Base-by-base conservation (phyloP, 2,888 invertebrate genomes). In the Candidula unifasciata region DNA sequence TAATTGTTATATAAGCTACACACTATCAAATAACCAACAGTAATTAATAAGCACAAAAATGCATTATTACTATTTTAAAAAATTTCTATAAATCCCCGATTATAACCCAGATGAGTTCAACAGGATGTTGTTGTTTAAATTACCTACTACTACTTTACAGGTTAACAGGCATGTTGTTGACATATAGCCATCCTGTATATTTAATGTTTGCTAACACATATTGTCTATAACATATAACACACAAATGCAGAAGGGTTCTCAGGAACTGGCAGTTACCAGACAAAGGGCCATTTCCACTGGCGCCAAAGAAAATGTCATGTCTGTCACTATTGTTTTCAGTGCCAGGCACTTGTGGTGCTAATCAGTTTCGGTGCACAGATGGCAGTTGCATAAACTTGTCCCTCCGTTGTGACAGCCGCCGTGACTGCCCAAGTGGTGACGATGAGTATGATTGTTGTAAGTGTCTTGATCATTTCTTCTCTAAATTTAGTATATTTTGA, bases 401-500 rank as follows among this genome's bases (percentile, higher is more conserved):
- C n/a, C 78, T 88, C 30, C 86, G 87, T 54, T 93, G 93, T 85
- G 90, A 94, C 87, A 96, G 88, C 54, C 74, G 87, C 8, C 81
- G 85, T 27, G 90, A 91, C 85, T 94, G 94, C 87, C 88, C 89
- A 0, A 98, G 98, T 94, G 96, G 96, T 71, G 97, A 97, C 0
- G 98, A 98, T 93, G 98, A 98, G 94, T 95, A 96, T 88, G 95
- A 96, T 91, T 98, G 98, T 95, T 96, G 97, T 96, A 95, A 95
- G 95, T 89, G 69, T 82, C 73, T n/a, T 57, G 54, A 18, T 68
- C 3, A 27, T 16, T 21, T 24, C n/a, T 60, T 60, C 18, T 5
- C 10, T 24, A 60, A 60, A 6, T 21, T 16, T n/a, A n/a, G n/a
- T n/a, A n/a, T n/a, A n/a, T n/a, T n/a, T n/a, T n/a, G n/a, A n/a